Evolutionary conservation across 2,797 vertebrate species (phyloP).

Genomic region (Myotis vivesi): DNA sequence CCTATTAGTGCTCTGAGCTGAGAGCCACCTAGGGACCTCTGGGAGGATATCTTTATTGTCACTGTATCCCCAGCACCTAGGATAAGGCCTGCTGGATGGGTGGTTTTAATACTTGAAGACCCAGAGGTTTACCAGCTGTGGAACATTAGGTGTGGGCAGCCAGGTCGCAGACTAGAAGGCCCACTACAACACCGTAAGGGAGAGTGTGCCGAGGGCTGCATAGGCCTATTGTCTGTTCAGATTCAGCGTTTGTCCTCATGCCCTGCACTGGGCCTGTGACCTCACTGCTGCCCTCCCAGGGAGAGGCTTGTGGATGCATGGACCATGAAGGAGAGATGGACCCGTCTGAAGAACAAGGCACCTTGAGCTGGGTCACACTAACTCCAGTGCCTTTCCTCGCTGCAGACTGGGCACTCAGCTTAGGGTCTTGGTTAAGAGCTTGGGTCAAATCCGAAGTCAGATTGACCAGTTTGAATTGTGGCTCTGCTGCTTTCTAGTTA

Average conservation of each 20-base stretch:
- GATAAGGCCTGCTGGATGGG: neutral
- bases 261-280: neutral
- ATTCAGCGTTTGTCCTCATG: neutral
- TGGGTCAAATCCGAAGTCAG: constrained; percentile 9
- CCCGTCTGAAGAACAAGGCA: neutral
- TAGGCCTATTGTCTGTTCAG: neutral
- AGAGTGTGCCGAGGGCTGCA: neutral
- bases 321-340: neutral
- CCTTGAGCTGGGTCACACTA: neutral
- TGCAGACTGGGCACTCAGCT: neutral
- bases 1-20: neutral
- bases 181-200: neutral
- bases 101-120: neutral
- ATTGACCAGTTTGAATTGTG: neutral
- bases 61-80: neutral
- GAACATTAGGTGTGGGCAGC: neutral
- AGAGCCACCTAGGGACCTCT: neutral
- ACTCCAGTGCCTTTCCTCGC: neutral
- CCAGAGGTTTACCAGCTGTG: neutral
- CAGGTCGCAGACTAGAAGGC: neutral
- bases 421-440: neutral
- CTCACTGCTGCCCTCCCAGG: neutral
- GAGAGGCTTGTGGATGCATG: neutral
- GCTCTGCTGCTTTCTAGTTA: neutral
- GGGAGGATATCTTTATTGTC: neutral